phyloP scores from a whole-genome alignment of 2,888 invertebrate genomes.

The Dione vanillae region DNA sequence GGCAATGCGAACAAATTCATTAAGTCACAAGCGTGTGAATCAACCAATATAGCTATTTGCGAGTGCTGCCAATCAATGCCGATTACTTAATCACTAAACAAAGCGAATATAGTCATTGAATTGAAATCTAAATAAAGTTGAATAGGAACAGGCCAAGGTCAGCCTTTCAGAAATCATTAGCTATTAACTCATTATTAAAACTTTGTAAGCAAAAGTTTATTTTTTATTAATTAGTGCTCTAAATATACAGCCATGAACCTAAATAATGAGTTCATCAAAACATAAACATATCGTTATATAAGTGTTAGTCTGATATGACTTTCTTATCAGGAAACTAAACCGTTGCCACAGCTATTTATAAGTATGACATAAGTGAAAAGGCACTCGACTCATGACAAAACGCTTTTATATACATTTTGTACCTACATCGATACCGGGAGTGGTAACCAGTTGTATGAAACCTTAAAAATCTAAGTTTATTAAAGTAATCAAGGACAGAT shows the following conservation, averaged over 20 bases:
- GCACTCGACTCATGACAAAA: slow-evolving; percentile 39
- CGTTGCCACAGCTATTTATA: slow-evolving; percentile 45
- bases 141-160: slow-evolving; percentile 8
- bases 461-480: slow-evolving; percentile 21
- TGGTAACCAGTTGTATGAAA: slow-evolving; percentile 20
- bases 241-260: slow-evolving; percentile 33
- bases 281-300: slow-evolving; percentile 37
- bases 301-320: slow-evolving; percentile 38
- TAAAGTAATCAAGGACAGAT: slow-evolving; percentile 2
- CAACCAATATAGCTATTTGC: slow-evolving; percentile 53
- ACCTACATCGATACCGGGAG: slow-evolving; percentile 15
- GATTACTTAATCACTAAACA: slow-evolving; percentile 54
- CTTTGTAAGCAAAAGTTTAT: background rate
- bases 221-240: background rate
- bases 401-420: slow-evolving; percentile 14
- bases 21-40: slow-evolving; percentile 64
- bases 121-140: slow-evolving; percentile 10
- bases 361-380: slow-evolving; percentile 45
- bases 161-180: slow-evolving; percentile 8
- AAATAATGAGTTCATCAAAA: slow-evolving; percentile 42
- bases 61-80: slow-evolving; percentile 62
- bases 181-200: background rate
- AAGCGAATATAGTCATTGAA: slow-evolving; percentile 30
- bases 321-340: slow-evolving; percentile 44
- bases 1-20: slow-evolving; percentile 54